Evolutionary conservation across 2,888 invertebrate species (phyloP).

Genomic region (Phalangium opilio): DNA sequence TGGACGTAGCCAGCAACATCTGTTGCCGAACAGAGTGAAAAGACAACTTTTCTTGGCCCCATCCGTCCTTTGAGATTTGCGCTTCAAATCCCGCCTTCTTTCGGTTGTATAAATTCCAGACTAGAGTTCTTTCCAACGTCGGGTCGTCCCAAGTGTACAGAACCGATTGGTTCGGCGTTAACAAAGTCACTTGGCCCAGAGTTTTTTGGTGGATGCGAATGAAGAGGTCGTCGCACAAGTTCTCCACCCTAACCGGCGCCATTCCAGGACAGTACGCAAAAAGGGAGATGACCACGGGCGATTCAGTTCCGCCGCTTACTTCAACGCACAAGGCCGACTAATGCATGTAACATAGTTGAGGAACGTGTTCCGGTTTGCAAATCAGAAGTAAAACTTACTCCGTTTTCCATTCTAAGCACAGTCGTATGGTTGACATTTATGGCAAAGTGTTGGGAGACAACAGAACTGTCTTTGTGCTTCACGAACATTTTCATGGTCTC

Average conservation of each 20-base stretch:
- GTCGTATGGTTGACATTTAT: conserved; percentile 52
- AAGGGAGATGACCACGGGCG: conserved; percentile 44
- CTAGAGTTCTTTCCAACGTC: conserved; percentile 35
- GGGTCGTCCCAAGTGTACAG: conserved; percentile 38
- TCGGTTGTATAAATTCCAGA: conserved; percentile 19
- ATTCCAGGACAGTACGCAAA: conserved; percentile 31
- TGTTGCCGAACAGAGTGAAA: conserved; percentile 45
- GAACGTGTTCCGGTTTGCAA: no score
- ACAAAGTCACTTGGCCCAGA: conserved; percentile 45
- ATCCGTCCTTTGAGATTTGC: conserved; percentile 46
- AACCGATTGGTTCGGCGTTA: conserved; percentile 48
- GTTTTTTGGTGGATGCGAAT: conserved; percentile 55
- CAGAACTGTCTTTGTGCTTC: conserved; percentile 56
- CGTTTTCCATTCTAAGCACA: conserved; percentile 65
- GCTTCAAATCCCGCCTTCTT: conserved; percentile 47
- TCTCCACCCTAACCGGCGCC: conserved; percentile 33
- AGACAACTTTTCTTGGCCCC: conserved; percentile 53
- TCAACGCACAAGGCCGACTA: conserved; percentile 39
- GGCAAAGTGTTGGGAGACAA: conserved; percentile 59
- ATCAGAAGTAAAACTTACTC: conserved; percentile 46
- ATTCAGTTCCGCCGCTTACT: conserved; percentile 54
- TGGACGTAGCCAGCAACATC: conserved; percentile 18
- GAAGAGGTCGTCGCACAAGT: conserved; percentile 58
- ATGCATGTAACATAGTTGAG: conserved; percentile 37
- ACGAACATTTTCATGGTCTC: conserved; percentile 64